Evolutionary conservation across 2,888 invertebrate genomes (phyloP).

Genomic region (Caenorhabditis imperialis): DNA sequence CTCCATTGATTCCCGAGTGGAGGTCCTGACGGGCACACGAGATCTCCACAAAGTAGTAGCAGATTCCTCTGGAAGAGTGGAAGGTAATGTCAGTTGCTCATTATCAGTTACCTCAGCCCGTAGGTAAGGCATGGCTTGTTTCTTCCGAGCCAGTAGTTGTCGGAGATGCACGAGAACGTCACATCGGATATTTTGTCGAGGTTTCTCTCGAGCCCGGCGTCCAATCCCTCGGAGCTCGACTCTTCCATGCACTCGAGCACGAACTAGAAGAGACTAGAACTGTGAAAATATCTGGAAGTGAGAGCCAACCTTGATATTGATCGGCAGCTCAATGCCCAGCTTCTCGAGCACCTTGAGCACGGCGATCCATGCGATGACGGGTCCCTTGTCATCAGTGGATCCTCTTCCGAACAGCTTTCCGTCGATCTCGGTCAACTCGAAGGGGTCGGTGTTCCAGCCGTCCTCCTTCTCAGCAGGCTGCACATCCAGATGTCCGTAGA

Average conservation of each 20-base stretch:
- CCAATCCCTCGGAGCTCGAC: constrained; percentile 94
- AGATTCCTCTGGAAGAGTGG: constrained; percentile 82
- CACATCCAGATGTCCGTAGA: constrained; percentile 98
- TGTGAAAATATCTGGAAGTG: neutral
- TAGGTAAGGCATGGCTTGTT: constrained; percentile 97
- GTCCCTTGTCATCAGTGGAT: constrained; percentile 92
- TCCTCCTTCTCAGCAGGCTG: constrained; percentile 88
- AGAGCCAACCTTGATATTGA: constrained; percentile 81
- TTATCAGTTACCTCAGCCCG: constrained; percentile 83
- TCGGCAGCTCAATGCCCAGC: constrained; percentile 83
- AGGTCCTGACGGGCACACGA: constrained; percentile 87
- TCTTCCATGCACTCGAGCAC: constrained; percentile 99
- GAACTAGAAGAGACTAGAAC: constrained; percentile 82
- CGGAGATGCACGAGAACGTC: constrained; percentile 96
- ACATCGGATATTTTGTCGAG: constrained; percentile 81
- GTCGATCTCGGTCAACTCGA: constrained; percentile 88
- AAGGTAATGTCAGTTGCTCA: no score
- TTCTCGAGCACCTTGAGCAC: constrained; percentile 90
- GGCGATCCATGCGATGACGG: constrained; percentile 93
- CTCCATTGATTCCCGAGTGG: constrained; percentile 96
- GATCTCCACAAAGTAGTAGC: constrained; percentile 90
- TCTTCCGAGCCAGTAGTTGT: constrained; percentile 98
- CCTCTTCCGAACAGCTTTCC: constrained; percentile 93
- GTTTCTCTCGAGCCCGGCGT: constrained; percentile 84
- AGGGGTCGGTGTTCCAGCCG: constrained; percentile 96